phyloP scores from a whole-genome alignment of 92 coral and sea anemone genomes.

The Ricordea florida region DNA sequence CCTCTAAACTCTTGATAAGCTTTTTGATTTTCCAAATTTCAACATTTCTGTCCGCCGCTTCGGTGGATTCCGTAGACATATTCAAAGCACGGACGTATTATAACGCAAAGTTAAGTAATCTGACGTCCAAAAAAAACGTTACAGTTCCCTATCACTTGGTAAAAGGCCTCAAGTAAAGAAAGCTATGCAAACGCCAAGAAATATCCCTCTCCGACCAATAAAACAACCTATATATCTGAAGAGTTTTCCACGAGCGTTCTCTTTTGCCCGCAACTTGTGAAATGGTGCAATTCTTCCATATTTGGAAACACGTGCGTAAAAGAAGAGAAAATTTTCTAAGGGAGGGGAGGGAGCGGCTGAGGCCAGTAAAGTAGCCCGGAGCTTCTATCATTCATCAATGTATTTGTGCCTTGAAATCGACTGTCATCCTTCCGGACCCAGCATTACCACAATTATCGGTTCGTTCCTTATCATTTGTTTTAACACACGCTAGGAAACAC shows the following conservation, averaged over 20 bases:
- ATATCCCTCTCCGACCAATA: no score
- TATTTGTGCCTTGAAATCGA: no score
- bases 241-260: background rate
- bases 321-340: background rate
- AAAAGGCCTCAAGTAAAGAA: background rate
- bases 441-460: no score
- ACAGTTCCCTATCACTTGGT: background rate
- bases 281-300: conserved; percentile 99
- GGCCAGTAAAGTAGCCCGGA: no score
- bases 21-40: conserved; percentile 99
- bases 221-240: background rate
- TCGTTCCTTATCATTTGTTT: no score
- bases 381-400: no score
- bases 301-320: conserved; percentile 88
- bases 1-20: conserved; percentile 95
- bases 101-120: no score
- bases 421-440: no score
- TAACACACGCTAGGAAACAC: no score
- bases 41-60: conserved; percentile 97
- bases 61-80: conserved; percentile 74
- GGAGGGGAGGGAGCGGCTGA: conserved; percentile 26
- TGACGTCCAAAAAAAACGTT: background rate
- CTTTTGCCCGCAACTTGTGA: conserved; percentile 2
- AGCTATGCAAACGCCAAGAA: no score
- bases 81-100: background rate